Evolutionary conservation across 2,113 vertebrate genomes (phyloP), one percentile per base, ranked within the genome.

Genomic region (Prinia subflava): DNA sequence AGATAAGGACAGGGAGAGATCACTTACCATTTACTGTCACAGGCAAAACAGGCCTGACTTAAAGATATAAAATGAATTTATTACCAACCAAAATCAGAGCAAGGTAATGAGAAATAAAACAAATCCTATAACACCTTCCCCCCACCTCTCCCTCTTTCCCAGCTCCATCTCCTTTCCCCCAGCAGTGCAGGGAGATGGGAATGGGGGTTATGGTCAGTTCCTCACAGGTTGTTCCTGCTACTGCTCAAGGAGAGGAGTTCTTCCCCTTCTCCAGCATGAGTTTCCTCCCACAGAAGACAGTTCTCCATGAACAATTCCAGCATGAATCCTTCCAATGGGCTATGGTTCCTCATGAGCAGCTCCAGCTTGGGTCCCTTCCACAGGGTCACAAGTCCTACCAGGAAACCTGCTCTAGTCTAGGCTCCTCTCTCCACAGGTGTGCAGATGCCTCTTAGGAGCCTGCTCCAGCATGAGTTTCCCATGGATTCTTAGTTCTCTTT

Each of bases 141-240:
- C 18, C 7, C 7, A 11, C 15, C 16, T 46, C 14, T 27, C 22
- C 7, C 6, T 42, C 25, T 21, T 65, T 52, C 7, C 25, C 31
- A 35, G 37, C 27, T 28, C 18, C 27, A 33, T 1, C 44, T 57
- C 27, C 3, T 44, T 44, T 44, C 2, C 4, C 22, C 15, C 19
- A 65, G 44, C 18, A 44, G 18, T 6, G 8, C 42, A 57, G 21
- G 22, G 67, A 73, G 59, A 37, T 7, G 42, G 31, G 8, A 88
- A 50, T 23, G 21, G 4, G 25, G 12, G 1, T 56, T 23, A 7
- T 14, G 31, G 4, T 73, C 22, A 13, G 12, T 7, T 63, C 42
- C 35, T 33, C 37, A 7, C 25, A 13, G 13, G 15, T 19, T 42
- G 7, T 6, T 73, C 10, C 31, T 57, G 25, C 5, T 0, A 0